Base-by-base conservation (phyloP, 2,888 invertebrate species). In the Parasteatoda lunata region DNA sequence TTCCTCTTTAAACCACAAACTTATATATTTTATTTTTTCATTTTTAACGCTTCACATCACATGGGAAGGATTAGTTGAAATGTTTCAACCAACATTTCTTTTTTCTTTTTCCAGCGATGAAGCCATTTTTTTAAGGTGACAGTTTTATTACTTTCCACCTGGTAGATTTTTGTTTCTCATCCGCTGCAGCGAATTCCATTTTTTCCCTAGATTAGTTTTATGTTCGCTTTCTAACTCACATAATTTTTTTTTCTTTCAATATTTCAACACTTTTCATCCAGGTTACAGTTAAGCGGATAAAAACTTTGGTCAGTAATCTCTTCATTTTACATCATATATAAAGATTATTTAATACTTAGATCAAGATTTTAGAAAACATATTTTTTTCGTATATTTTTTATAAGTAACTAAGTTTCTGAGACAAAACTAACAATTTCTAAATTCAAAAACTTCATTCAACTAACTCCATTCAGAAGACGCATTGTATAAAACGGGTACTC, bases 71-170 rank as follows among this genome's bases (percentile, higher is more conserved):
- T 59, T 9, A 59, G 59, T 59, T 59, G 59, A 59, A 59, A 59
- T 59, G 59, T 59, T 59, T 59, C 59, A 9, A n/a, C 11, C n/a
- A 59, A 59, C n/a, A 59, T 13, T 59, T 59, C 54, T 59, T 59
- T n/a, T 5, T 4, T 59, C 9, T 54, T 13, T 8, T 59, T 59
- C 13, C 0, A 5, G 30, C 7, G 5, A n/a, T 59, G 59, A 59
- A 13, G 59, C n/a, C 59, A 59, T 59, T 59, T 59, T 59, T 3
- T 30, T n/a, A 9, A 59, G 59, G 59, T 59, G 59, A 59, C 59
- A 59, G 59, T 59, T 59, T 59, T 59, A 59, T 59, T 59, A 9
- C 59, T 59, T 59, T 59, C 59, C 59, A 59, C 59, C 59, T 59
- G 11, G n/a, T 4, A 7, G 9, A 9, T 13, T 59, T 59, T n/a